Evolutionary conservation across 2,113 vertebrate species (phyloP).

Genomic region (Cryptomyrus ogoouensis): DNA sequence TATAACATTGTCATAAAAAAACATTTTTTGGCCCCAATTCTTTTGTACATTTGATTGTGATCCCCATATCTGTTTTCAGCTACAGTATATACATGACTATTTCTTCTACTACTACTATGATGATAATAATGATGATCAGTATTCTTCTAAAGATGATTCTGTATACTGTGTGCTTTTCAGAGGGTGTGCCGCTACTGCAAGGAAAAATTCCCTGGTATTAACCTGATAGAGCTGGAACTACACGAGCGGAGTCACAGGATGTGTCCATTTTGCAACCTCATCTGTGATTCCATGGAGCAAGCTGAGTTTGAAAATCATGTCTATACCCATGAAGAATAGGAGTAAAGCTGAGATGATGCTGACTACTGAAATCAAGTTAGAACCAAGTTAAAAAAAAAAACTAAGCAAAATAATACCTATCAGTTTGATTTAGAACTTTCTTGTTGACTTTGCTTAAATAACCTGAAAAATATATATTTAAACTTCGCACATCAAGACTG

Average conservation of each 20-base stretch:
- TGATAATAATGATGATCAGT: neutral
- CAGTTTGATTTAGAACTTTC: neutral
- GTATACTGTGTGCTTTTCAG: constrained; percentile 8
- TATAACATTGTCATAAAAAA: neutral
- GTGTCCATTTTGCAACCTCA: constrained; percentile 60
- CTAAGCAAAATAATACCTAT: neutral
- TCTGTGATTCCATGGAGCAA: constrained; percentile 60
- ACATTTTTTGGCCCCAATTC: neutral
- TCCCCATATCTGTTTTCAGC: neutral
- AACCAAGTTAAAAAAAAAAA: neutral
- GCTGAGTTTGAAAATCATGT: constrained; percentile 60
- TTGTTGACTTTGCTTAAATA: neutral
- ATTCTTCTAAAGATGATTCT: neutral
- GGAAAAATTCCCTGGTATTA: constrained; percentile 58
- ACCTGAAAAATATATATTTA: neutral
- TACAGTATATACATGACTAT: neutral
- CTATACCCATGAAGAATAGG: constrained; percentile 49
- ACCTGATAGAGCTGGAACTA: constrained; percentile 42
- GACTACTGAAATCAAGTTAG: neutral
- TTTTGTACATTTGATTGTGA: neutral
- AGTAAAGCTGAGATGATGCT: neutral
- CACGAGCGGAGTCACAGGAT: constrained; percentile 60
- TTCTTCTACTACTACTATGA: neutral
- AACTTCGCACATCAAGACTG: neutral
- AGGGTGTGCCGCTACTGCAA: constrained; percentile 54